These are phyloP conservation scores for Chloroclystis v-ata DNA, from an alignment of 2,888 invertebrate species.

Conservation along the genomic window DNA sequence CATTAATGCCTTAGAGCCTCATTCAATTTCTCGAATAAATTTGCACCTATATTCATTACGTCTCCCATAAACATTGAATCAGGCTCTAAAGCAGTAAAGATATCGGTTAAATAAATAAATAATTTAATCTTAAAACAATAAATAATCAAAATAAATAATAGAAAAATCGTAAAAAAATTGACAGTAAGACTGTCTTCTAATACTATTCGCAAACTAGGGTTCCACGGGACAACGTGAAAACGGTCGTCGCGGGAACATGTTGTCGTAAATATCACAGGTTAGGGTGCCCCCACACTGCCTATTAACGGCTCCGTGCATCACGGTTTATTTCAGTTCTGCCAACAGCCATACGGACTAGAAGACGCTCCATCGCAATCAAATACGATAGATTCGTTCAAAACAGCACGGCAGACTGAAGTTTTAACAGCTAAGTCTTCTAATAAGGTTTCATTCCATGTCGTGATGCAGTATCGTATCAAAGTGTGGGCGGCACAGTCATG, in stretches of 20 bases:
- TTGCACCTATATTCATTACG: slow-evolving; percentile 73
- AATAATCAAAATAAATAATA: slow-evolving; percentile 30
- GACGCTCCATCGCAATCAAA: background rate
- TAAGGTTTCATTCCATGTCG: too few species aligned
- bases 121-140: slow-evolving; percentile 49
- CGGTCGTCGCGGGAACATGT: slow-evolving; percentile 26
- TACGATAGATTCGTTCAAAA: background rate
- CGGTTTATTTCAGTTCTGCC: background rate
- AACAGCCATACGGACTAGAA: background rate
- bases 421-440: too few species aligned
- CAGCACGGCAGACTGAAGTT: slow-evolving; percentile 40
- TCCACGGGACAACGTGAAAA: slow-evolving; percentile 3
- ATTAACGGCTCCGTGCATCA: background rate
- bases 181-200: slow-evolving; percentile 39
- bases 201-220: slow-evolving; percentile 55
- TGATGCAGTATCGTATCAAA: slow-evolving; percentile 29
- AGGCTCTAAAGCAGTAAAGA: slow-evolving; percentile 48
- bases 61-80: slow-evolving; percentile 62
- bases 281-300: slow-evolving; percentile 25
- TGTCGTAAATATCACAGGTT: slow-evolving; percentile 71
- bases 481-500: slow-evolving; percentile 14
- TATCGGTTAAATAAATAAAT: slow-evolving; percentile 54
- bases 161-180: slow-evolving; percentile 50
- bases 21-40: slow-evolving; percentile 63
- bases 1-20: slow-evolving; percentile 48